Percentiles rank a stretch among this genome's conserved stretches.
phyloP scores from a whole-genome alignment of 1,140 invertebrate genomes.

The Asobara japonica region DNA sequence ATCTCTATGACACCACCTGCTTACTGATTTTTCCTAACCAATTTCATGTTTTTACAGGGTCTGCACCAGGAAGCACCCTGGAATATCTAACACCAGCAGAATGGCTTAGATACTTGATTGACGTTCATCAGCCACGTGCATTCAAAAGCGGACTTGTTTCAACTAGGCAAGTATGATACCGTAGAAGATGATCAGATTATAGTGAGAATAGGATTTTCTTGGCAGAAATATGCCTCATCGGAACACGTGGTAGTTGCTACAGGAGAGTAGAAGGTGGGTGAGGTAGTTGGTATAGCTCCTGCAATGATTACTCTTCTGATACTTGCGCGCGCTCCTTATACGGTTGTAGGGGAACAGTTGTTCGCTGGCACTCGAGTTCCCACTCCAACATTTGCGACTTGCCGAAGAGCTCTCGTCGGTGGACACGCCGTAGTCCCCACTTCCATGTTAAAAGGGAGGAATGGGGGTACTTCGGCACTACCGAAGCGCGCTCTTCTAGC shows the following conservation, averaged over 20 bases:
- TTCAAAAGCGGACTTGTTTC: conserved; percentile 59
- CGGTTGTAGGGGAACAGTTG: conserved; percentile 59
- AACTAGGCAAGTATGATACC: conserved; percentile 44
- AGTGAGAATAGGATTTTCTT: neutral
- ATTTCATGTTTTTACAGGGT: no score
- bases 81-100: neutral
- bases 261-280: conserved; percentile 41
- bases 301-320: conserved; percentile 48
- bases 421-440: no score
- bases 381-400: neutral
- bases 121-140: conserved; percentile 58
- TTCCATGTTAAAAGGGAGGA: no score
- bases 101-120: conserved; percentile 10
- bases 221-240: conserved; percentile 51
- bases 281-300: conserved; percentile 20
- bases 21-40: no score
- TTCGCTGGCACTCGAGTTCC: conserved; percentile 42
- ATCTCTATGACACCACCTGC: no score
- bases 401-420: no score
- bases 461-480: no score
- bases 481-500: no score
- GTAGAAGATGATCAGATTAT: neutral
- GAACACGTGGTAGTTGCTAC: conserved; percentile 56
- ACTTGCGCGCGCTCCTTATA: conserved; percentile 66
- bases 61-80: neutral